phyloP scores from a whole-genome alignment of 2,797 vertebrate genomes.

The Ammospiza maritima region DNA sequence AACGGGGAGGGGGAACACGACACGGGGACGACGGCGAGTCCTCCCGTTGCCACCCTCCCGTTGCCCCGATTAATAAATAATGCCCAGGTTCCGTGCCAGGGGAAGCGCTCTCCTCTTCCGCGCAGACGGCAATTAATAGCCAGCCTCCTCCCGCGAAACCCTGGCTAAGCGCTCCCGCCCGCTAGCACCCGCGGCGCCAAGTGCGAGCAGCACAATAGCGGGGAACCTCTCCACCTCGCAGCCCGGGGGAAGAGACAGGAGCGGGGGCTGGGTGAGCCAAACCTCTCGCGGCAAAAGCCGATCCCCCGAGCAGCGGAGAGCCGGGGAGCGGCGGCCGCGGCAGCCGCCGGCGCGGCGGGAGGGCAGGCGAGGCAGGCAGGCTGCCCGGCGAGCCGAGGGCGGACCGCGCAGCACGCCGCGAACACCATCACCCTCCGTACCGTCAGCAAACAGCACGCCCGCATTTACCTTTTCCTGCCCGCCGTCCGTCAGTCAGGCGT shows the following conservation, averaged over 20 bases:
- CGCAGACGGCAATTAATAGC: not conserved
- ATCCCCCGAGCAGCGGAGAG: not conserved
- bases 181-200: not conserved
- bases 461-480: conserved; percentile 42
- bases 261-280: not conserved
- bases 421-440: not conserved
- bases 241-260: not conserved
- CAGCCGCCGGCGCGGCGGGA: not conserved
- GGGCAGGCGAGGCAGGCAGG: not conserved
- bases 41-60: not conserved
- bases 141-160: not conserved
- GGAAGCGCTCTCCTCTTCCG: not conserved
- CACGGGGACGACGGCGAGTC: not conserved
- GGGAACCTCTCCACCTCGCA: not conserved
- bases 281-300: not conserved
- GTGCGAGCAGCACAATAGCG: not conserved
- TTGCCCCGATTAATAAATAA: not conserved
- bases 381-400: not conserved
- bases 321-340: not conserved
- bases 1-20: not conserved
- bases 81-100: not conserved
- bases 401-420: not conserved
- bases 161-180: not conserved
- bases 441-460: not conserved
- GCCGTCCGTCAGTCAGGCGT: conserved; percentile 23